These are phyloP conservation scores for Hermetia illucens DNA, from an alignment of 1,140 invertebrate genomes.

Conservation along the genomic window DNA sequence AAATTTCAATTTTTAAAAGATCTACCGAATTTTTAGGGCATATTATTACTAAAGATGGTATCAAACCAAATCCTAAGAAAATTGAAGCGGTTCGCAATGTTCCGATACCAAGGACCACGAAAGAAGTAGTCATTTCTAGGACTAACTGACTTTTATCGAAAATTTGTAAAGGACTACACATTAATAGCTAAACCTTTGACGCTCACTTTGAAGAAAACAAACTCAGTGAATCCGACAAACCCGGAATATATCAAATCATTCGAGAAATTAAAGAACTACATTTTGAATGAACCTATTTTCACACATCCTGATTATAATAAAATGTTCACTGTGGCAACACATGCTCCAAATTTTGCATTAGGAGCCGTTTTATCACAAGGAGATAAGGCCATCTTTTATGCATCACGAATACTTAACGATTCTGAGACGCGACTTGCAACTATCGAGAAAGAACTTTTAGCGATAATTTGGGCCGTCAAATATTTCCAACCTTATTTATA, in stretches of 20 bases:
- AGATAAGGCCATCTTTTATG: conserved; percentile 8
- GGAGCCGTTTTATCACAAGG: conserved; percentile 11
- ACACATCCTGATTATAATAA: conserved; percentile 11
- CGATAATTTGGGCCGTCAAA: conserved; percentile 28
- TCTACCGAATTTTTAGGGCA: conserved; percentile 20
- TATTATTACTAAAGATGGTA: conserved; percentile 14
- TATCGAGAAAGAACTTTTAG: conserved; percentile 13
- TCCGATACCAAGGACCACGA: conserved; percentile 13
- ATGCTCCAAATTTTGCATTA: conserved; percentile 9
- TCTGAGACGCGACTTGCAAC: conserved; percentile 10
- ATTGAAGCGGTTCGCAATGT: conserved; percentile 14
- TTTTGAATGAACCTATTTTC: conserved; percentile 7
- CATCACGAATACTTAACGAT: conserved; percentile 10
- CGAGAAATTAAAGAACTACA: conserved; percentile 1
- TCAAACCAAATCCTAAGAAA: conserved; percentile 18
- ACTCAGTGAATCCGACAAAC: neutral
- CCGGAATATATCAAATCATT: neutral
- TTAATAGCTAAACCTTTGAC: conserved; percentile 6
- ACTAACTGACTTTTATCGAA: conserved; percentile 8
- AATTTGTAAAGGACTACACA: conserved; percentile 8
- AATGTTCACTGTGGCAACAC: conserved; percentile 11
- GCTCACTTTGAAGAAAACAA: conserved; percentile 4
- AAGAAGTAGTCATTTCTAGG: conserved; percentile 21
- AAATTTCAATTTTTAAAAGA: conserved; percentile 21
- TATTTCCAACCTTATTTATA: conserved; percentile 23